A percentile compares a stretch with the other conserved stretches of the same genome.
phyloP scores from a whole-genome alignment of 1,140 invertebrate genomes.

The Rhynchophorus ferrugineus region DNA sequence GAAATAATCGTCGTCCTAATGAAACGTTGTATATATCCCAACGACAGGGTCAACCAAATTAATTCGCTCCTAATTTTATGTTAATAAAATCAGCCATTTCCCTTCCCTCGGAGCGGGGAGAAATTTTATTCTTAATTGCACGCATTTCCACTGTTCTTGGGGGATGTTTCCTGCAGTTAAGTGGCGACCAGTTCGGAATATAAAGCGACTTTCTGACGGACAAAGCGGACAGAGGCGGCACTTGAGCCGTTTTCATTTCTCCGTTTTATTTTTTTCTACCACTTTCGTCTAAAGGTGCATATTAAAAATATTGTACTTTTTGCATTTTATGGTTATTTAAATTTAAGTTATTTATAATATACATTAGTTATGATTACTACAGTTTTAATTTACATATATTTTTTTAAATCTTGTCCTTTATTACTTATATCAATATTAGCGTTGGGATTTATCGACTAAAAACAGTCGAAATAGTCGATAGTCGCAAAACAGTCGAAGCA shows the following conservation, averaged over 20 bases:
- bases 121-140: conserved; percentile 22
- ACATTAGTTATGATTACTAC: neutral
- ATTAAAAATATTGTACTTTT: too few relatives aligned
- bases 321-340: too few relatives aligned
- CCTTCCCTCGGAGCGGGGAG: conserved; percentile 5
- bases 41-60: conserved; percentile 13
- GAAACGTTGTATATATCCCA: conserved; percentile 1
- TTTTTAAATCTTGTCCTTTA: too few relatives aligned
- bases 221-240: conserved; percentile 9
- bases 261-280: neutral
- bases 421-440: too few relatives aligned
- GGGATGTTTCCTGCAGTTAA: conserved; percentile 23
- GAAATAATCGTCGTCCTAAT: conserved; percentile 12
- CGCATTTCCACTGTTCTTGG: conserved; percentile 22
- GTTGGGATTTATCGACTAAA: too few relatives aligned
- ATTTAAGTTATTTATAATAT: too few relatives aligned
- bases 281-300: too few relatives aligned
- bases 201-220: conserved; percentile 14
- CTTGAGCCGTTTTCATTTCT: neutral
- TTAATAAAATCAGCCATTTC: conserved; percentile 22
- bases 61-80: conserved; percentile 21
- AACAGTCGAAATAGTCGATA: too few relatives aligned
- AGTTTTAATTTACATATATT: neutral
- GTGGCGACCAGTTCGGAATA: conserved; percentile 17
- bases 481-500: too few relatives aligned